Conservation (phyloP, 2,113 vertebrate genomes). For the Chamaetylas fuelleborni region DNA sequence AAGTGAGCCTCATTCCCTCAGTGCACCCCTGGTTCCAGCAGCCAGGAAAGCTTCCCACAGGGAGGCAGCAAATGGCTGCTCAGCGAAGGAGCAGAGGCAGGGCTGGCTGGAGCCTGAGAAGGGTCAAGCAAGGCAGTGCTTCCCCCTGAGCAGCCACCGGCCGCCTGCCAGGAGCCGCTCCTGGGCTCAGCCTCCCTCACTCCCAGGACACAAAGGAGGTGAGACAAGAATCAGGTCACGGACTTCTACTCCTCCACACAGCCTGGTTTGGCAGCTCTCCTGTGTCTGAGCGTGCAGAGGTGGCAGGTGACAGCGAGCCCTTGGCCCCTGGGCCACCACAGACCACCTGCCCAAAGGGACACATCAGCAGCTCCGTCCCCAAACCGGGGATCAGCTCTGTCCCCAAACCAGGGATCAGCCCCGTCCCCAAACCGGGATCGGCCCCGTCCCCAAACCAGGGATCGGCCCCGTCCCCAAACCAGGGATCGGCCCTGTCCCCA, state of each 20-base stretch:
- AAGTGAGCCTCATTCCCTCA: neutral
- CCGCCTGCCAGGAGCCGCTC: neutral
- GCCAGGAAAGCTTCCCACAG: neutral
- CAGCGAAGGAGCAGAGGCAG: neutral
- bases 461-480: too few species aligned
- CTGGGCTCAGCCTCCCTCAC: neutral
- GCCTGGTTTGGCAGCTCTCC: neutral
- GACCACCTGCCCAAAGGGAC: neutral
- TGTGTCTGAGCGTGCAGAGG: neutral
- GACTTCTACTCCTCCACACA: neutral
- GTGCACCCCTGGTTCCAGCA: neutral
- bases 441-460: too few species aligned
- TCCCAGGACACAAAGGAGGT: neutral
- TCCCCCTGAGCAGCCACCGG: neutral
- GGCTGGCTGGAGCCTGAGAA: neutral
- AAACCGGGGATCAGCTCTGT: too few species aligned
- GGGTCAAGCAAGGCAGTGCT: conserved; percentile 4
- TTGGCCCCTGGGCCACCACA: rapidly evolving
- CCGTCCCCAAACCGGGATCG: neutral
- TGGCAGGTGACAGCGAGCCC: neutral
- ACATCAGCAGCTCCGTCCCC: neutral
- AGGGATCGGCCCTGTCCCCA: neutral
- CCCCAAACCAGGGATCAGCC: neutral
- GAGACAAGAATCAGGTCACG: neutral
- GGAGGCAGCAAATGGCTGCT: conserved; percentile 28